phyloP scores from a whole-genome alignment of 2,888 invertebrate species.

The Yponomeuta cagnagella region DNA sequence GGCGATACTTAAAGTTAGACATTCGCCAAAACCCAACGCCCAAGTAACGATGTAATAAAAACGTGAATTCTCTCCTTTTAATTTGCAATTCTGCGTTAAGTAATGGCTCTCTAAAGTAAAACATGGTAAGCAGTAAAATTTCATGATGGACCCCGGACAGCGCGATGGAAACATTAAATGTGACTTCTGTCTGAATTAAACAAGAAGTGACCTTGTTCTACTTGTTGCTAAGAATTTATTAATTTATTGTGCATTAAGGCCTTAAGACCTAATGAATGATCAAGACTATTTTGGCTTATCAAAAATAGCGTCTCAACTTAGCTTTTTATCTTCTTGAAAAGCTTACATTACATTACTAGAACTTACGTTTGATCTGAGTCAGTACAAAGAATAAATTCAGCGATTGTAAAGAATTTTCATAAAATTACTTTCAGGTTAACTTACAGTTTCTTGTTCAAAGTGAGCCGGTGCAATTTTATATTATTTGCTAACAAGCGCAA shows the following conservation, averaged over 20 bases:
- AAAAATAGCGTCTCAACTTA: too few relatives aligned
- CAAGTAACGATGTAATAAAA: slow-evolving; percentile 50
- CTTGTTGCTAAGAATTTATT: not conserved
- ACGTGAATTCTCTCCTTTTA: slow-evolving; percentile 48
- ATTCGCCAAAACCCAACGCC: slow-evolving; percentile 32
- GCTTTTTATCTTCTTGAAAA: too few relatives aligned
- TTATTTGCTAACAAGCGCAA: not conserved
- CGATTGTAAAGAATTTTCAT: too few relatives aligned
- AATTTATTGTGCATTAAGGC: too few relatives aligned
- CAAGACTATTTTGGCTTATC: too few relatives aligned
- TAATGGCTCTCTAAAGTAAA: slow-evolving; percentile 50
- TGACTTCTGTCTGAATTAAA: slow-evolving; percentile 6
- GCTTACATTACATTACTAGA: too few relatives aligned
- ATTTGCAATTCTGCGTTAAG: slow-evolving; percentile 51
- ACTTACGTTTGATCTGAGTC: too few relatives aligned
- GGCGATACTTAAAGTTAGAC: slow-evolving; percentile 36
- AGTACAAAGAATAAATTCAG: too few relatives aligned
- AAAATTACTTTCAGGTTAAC: too few relatives aligned
- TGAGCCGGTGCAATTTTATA: too few relatives aligned
- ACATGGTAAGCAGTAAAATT: slow-evolving; percentile 39
- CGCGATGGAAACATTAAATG: slow-evolving; percentile 27
- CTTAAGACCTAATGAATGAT: too few relatives aligned
- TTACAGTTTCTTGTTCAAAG: too few relatives aligned
- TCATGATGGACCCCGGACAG: slow-evolving; percentile 41
- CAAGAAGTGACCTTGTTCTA: not conserved